Evolutionary conservation across 2,797 vertebrate genomes (phyloP).

Genomic region (Mionectes olivaceus): DNA sequence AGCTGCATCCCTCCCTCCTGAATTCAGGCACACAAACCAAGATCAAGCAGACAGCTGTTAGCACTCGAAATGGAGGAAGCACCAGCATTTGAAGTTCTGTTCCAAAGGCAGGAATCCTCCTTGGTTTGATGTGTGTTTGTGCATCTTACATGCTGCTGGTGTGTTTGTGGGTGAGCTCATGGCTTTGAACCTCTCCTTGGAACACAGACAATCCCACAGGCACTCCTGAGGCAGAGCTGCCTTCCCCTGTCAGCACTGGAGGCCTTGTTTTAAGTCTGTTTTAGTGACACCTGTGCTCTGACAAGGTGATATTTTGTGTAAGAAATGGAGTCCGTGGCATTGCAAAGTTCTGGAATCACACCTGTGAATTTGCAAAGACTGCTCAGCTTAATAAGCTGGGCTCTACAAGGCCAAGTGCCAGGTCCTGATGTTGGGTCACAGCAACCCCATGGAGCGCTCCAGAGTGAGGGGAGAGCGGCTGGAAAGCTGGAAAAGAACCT

Average conservation of each 20-base stretch:
- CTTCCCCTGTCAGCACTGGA: not conserved
- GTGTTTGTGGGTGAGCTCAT: not conserved
- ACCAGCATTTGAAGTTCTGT: not conserved
- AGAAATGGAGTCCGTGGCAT: fast-evolving
- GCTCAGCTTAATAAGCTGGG: not conserved
- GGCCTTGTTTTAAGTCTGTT: not conserved
- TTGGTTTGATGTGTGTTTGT: not conserved
- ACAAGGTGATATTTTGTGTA: not conserved
- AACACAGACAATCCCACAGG: not conserved
- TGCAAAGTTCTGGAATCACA: not conserved
- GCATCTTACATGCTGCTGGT: not conserved
- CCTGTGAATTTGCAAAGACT: not conserved
- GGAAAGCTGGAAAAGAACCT: not conserved
- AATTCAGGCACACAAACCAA: not conserved
- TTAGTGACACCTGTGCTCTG: not conserved
- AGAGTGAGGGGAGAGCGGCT: not conserved
- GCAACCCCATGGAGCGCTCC: not conserved
- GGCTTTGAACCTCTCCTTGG: not conserved
- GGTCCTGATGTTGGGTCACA: not conserved
- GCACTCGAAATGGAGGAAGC: not conserved
- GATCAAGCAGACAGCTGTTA: not conserved
- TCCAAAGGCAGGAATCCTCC: not conserved
- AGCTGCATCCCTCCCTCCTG: not conserved
- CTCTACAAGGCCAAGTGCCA: not conserved
- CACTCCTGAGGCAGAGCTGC: not conserved